Percentiles rank a stretch among this genome's conserved stretches.
These are phyloP conservation scores for Delphinus delphis DNA, from an alignment of 2,113 vertebrate genomes.

Conservation along the genomic window DNA sequence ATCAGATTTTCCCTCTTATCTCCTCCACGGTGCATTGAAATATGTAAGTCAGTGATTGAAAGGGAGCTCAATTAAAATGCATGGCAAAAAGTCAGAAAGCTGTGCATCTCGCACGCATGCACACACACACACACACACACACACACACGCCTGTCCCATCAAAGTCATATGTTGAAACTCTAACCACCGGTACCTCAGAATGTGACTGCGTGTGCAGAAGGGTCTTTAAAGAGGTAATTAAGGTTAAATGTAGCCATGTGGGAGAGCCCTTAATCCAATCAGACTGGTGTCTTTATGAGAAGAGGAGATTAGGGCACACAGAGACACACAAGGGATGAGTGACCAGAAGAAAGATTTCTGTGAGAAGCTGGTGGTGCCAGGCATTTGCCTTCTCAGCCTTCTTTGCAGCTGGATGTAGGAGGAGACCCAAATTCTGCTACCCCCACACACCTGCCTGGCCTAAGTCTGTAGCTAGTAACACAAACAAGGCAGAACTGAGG, in stretches of 20 bases:
- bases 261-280: background rate
- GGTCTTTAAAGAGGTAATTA: background rate
- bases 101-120: fast-evolving
- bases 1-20: slow-evolving; percentile 5
- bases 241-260: background rate
- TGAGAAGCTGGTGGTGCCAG: background rate
- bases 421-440: background rate
- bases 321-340: background rate
- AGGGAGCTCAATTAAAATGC: slow-evolving; percentile 29
- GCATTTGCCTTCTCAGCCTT: background rate
- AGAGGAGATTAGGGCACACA: background rate
- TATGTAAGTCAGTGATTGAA: background rate
- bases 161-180: too few species aligned
- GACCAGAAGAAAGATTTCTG: background rate
- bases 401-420: background rate
- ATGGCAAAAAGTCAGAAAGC: background rate
- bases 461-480: background rate
- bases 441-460: background rate
- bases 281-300: background rate
- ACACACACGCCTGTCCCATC: too few species aligned
- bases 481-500: background rate
- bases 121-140: background rate
- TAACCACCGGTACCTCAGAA: background rate
- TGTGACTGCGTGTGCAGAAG: background rate
- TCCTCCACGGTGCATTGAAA: background rate